Evolutionary conservation across 2,797 vertebrate genomes (phyloP), one percentile per base, ranked within the genome.

Genomic region (Tokudaia muenninki): DNA sequence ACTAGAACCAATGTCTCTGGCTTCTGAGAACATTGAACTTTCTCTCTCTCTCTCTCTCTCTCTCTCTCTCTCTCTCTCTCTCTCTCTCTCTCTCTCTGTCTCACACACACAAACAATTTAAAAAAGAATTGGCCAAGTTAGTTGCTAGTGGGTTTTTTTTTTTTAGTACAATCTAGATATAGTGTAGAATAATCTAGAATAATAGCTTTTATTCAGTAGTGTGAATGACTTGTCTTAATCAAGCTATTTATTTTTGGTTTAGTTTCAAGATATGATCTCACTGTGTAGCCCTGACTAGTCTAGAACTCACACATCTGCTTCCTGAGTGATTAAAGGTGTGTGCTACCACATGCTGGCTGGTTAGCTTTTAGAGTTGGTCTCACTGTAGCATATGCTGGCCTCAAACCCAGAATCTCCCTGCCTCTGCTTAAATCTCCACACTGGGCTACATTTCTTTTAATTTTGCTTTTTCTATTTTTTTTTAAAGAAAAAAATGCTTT

Each of bases 401-500:
- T 55, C 12, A 55, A 19, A 87, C 50, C 55, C 24, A 74, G n/a
- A 52, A 74, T 74, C 67, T 57, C 6, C 19, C 31, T 67, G 19
- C 44, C 44, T 84, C 59, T 19, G 37, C 24, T 41, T 83, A 63
- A 84, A 59, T 34, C n/a, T 82, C n/a, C 80, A 82, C 57, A 61
- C 55, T 83, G 14, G 21, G 3, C 26, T 81, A 84, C 65, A 87
- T 72, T 55, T 29, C 4, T 87, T 87, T 90, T 84, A 93, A 61
- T 29, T 78, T 94, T 1, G 75, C 16, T 61, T 93, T 96, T 84
- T 88, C 11, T 82, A 7, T 65, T 70, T n/a, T n/a, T 72, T 37
- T 37, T 75, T 77, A 26, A 84, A 96, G 92, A 74, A 95, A 93
- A 74, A 52, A 63, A n/a, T 57, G 57, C 19, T 87, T 92, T 91